Base-by-base conservation (phyloP, 2,113 vertebrate genomes). In the Myrmecophaga tridactyla region DNA sequence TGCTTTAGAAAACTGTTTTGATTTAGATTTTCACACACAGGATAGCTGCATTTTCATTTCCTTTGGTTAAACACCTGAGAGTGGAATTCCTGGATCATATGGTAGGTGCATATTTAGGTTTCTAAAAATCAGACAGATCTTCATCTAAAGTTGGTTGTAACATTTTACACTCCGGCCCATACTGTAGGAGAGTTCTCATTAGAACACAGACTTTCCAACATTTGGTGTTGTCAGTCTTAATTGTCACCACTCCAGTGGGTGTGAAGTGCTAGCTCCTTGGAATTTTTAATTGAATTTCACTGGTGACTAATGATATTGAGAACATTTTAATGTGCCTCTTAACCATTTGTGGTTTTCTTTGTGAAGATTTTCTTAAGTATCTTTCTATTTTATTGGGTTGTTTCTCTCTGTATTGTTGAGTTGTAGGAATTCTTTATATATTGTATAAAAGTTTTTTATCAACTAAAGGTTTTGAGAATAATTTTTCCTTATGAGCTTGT, bases 111-210 rank as follows among this genome's bases (percentile, higher is more conserved):
- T n/a, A n/a, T 51, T 36, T 85, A 51, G 34, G 25, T 65, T 83
- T 34, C 29, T 60, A 31, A 69, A 36, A 36, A 53, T 12, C 46
- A 20, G 15, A 36, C 14, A 18, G 31, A 9, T 86, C 48, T 20
- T 86, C n/a, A 39, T 17, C 25, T n/a, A 20, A 39, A 27, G 23
- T 23, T n/a, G 41, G 46, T 46, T 14, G 29, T 46, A 31, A 48
- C 62, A 65, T 48, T 65, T 67, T 48, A 21, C 81, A 48, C 48
- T 8, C 1, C 29, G 12, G 13, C 41, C 20, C 9, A 65, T 4
- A 1, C 1, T 6, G 7, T 63, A 48, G n/a, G 4, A 11, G 13
- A 48, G 34, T 36, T 18, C 46, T 39, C 3, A 0, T 65, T 36
- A 69, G 63, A 36, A 29, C 82, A 4, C 29, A 34, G 9, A 34